phyloP scores from a whole-genome alignment of 2,797 vertebrate genomes.

The Poeciliopsis turneri region DNA sequence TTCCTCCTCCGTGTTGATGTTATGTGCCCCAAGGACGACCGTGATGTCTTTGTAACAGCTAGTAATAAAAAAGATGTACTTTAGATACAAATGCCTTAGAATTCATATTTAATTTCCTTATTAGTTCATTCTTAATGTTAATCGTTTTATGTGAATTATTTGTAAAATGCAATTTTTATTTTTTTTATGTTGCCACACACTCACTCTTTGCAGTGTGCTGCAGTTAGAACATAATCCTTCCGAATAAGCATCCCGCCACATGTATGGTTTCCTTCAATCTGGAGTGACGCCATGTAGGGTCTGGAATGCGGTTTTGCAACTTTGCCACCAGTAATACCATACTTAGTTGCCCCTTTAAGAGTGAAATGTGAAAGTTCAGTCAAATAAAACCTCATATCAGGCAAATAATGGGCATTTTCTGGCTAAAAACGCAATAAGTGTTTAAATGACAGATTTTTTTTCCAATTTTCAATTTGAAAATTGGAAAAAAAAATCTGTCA shows the following conservation, averaged over 20 bases:
- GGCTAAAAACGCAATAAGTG: not conserved
- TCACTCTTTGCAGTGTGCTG: conserved; percentile 71
- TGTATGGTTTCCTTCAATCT: rapidly evolving
- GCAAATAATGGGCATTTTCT: not conserved
- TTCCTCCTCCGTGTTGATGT: conserved; percentile 53
- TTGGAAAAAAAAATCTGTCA: not conserved
- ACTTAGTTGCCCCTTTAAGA: conserved; percentile 59
- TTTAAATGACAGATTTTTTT: too few species aligned
- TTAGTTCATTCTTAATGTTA: not conserved
- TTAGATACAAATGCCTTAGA: not conserved
- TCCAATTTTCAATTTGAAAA: not conserved
- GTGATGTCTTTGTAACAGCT: not conserved
- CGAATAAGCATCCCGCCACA: conserved; percentile 78
- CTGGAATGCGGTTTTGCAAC: conserved; percentile 71
- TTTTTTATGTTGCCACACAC: conserved; percentile 3
- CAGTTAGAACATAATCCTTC: conserved; percentile 73
- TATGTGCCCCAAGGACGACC: conserved; percentile 76
- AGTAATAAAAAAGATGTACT: not conserved
- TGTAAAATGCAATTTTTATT: not conserved
- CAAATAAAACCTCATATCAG: not conserved
- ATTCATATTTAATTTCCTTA: not conserved
- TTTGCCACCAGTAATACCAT: conserved; percentile 64
- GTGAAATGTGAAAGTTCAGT: not conserved
- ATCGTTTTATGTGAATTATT: not conserved
- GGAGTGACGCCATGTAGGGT: conserved; percentile 79